These are phyloP conservation scores for Aplocera efformata DNA, from an alignment of 2,888 invertebrate genomes.

Conservation along the genomic window DNA sequence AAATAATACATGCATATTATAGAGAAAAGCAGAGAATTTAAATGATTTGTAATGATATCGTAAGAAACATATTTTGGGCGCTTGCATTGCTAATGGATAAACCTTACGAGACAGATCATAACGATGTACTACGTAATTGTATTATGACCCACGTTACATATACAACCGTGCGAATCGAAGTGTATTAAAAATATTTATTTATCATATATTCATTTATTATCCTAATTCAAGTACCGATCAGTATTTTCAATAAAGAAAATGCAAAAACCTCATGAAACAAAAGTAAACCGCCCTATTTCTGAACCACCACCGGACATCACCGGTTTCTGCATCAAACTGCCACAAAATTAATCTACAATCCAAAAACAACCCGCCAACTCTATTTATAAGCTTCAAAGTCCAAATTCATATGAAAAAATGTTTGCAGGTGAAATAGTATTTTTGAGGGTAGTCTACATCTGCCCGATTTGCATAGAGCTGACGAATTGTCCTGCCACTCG, in stretches of 20 bases:
- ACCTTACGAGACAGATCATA: too few relatives aligned
- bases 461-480: constrained; percentile 58
- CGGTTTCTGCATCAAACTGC: constrained; percentile 21
- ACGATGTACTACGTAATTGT: too few relatives aligned
- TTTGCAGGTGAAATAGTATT: not conserved
- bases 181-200: too few relatives aligned
- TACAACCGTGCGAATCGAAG: too few relatives aligned
- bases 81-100: too few relatives aligned
- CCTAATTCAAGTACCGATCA: too few relatives aligned
- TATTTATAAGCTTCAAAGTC: constrained; percentile 7
- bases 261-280: constrained; percentile 1
- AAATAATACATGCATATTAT: too few relatives aligned
- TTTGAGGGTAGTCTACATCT: constrained; percentile 42
- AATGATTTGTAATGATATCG: too few relatives aligned
- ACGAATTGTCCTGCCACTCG: constrained; percentile 62
- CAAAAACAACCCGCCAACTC: not conserved
- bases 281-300: constrained; percentile 29
- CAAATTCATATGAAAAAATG: constrained; percentile 4
- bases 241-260: not conserved
- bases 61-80: too few relatives aligned
- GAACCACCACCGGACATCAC: constrained; percentile 32
- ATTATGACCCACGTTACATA: too few relatives aligned
- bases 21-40: too few relatives aligned
- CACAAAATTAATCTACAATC: not conserved
- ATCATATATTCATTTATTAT: too few relatives aligned